Evolutionary conservation across 1,140 invertebrate species (phyloP).

Genomic region (Ridgeia piscesae): DNA sequence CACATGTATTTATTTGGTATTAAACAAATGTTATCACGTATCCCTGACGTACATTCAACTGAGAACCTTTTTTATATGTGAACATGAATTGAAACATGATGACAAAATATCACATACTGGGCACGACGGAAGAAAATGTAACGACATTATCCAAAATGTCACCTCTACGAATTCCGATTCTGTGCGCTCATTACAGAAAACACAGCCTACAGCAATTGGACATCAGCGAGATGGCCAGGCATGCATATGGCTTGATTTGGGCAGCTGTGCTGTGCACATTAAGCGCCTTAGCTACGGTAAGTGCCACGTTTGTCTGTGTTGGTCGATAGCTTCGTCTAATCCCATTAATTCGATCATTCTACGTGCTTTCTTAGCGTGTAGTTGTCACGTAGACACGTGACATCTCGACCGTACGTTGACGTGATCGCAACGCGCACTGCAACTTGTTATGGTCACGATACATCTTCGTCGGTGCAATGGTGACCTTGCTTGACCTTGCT

Average conservation of each 20-base stretch:
- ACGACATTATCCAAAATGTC: background rate
- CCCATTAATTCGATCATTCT: background rate
- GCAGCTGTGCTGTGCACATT: background rate
- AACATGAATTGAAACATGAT: background rate
- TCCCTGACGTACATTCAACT: background rate
- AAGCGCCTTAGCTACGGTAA: background rate
- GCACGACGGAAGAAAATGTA: background rate
- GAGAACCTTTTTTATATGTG: background rate
- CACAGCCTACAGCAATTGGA: background rate
- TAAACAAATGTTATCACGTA: background rate
- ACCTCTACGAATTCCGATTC: background rate
- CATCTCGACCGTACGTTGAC: background rate
- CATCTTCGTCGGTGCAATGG: background rate
- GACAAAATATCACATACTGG: background rate
- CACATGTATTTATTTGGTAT: background rate
- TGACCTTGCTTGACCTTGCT: background rate
- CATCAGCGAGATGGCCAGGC: background rate
- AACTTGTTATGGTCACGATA: background rate
- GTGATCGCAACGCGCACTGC: background rate
- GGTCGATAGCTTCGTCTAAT: background rate
- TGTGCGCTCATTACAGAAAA: background rate
- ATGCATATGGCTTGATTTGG: background rate
- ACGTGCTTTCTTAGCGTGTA: background rate
- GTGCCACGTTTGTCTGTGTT: background rate
- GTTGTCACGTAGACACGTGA: background rate